Percentiles rank a stretch among this genome's conserved stretches.
phyloP scores from a whole-genome alignment of 2,797 vertebrate genomes.

The Lerista edwardsae region DNA sequence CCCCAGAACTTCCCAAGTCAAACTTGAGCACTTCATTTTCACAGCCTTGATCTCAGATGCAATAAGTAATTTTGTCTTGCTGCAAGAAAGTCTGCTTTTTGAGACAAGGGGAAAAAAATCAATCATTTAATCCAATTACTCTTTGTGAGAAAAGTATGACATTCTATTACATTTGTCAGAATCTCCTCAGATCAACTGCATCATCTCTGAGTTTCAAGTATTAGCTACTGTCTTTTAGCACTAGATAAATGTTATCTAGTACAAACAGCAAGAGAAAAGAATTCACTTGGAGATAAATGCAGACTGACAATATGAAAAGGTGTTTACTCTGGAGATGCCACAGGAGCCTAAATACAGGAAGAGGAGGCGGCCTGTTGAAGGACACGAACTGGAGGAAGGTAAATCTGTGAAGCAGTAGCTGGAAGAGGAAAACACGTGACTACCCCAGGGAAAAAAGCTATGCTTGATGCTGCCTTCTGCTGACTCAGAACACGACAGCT shows the following conservation, averaged over 20 bases:
- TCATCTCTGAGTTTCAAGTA: constrained; percentile 1
- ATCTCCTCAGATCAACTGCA: not conserved
- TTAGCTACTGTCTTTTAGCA: not conserved
- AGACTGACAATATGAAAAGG: not conserved
- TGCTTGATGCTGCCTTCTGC: no score
- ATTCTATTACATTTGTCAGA: not conserved
- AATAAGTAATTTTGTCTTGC: not conserved
- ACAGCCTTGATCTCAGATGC: not conserved
- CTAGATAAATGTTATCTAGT: not conserved
- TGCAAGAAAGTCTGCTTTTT: not conserved
- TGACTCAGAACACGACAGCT: no score
- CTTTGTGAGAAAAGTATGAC: not conserved
- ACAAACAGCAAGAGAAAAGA: not conserved
- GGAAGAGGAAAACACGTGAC: no score
- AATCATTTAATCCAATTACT: constrained; percentile 7
- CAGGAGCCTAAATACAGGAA: no score
- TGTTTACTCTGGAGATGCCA: not conserved
- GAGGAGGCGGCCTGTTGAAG: no score
- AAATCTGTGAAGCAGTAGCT: no score
- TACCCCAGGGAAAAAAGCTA: no score
- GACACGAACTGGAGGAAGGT: no score
- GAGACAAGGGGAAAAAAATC: not conserved
- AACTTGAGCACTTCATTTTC: not conserved
- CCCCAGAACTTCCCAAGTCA: not conserved
- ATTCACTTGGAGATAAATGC: not conserved